Conservation (phyloP, 2,888 invertebrate species). For the Plemyria rubiginata region DNA sequence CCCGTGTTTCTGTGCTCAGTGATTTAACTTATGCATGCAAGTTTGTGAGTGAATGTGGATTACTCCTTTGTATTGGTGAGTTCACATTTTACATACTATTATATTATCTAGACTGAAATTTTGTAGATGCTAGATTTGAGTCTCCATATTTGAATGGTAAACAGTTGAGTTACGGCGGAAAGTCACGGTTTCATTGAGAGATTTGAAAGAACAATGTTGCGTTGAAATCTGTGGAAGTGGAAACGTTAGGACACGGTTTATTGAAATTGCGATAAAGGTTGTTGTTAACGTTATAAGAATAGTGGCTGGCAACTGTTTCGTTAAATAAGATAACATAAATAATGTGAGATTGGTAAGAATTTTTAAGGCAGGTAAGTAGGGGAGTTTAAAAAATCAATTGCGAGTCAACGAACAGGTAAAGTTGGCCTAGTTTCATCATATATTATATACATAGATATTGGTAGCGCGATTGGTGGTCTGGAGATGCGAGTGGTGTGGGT, state of each 20-base stretch:
- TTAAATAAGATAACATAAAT: neutral
- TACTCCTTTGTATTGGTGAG: conserved; percentile 35
- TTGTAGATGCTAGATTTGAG: neutral
- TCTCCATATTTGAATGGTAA: neutral
- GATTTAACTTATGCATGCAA: conserved; percentile 24
- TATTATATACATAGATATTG: neutral
- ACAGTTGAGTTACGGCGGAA: neutral
- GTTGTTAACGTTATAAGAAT: neutral
- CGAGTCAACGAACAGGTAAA: neutral
- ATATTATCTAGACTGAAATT: neutral
- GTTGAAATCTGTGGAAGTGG: neutral
- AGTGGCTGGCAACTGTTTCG: neutral
- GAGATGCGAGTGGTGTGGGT: neutral
- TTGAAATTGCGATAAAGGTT: neutral
- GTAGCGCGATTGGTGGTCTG: neutral
- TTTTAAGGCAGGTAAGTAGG: neutral
- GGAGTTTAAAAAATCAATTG: neutral
- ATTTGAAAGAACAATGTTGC: conserved; percentile 4
- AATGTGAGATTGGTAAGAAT: too few species aligned
- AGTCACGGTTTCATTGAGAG: neutral
- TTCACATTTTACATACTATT: conserved; percentile 7
- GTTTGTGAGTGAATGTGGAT: conserved; percentile 37
- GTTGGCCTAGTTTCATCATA: neutral
- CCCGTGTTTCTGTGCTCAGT: conserved; percentile 42
- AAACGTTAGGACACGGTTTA: neutral